Evolutionary conservation across 2,797 vertebrate genomes (phyloP), one percentile per base, ranked within the genome.

Genomic region (Hippopotamyrus pictus): DNA sequence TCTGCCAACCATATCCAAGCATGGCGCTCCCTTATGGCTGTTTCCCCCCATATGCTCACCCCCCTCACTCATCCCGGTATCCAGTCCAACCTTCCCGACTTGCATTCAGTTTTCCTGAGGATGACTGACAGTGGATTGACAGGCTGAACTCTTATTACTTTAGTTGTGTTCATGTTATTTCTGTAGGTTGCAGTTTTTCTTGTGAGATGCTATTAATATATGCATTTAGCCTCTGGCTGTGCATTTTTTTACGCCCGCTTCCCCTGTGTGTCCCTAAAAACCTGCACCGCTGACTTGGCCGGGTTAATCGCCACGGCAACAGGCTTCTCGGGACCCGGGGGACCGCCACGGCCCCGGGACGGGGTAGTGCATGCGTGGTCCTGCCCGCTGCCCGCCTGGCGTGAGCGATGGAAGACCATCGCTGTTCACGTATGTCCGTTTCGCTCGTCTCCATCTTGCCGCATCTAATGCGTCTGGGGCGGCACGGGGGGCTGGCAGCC

Each of bases 381-480:
- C 73, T 8, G 17, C 73, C 37, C 73, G 5, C 37, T 8, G 17
- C 33, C 73, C 37, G 73, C 46, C 89, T 89, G 44, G 85, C 93
- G 92, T 93, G 92, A 25, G 57, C 37, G 2, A 62, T 46, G 57
- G 69, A 86, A 76, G 57, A 90, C 89, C 89, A 89, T 90, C 88
- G 90, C 69, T 33, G 57, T 65, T 19, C 86, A n/a, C 22, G 86
- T 57, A 46, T 46, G 86, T 46, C 25, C 19, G 53, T 62, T 41
- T 17, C 0, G 17, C 44, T 46, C 2, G 17, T 11, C 29, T 65
- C 29, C 17, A n/a, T 88, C 29, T 69, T 5, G 65, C 29, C 11
- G 62, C 62, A 33, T 69, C 12, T 65, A 86, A 86, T 33, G 48
- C 50, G 48, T 5, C 22, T 44, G 3, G n/a, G 86, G 5, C 41